Percentiles rank a stretch among this genome's conserved stretches.
Evolutionary conservation across 2,888 invertebrate genomes (phyloP).

Genomic region (Flexamia atlantica): DNA sequence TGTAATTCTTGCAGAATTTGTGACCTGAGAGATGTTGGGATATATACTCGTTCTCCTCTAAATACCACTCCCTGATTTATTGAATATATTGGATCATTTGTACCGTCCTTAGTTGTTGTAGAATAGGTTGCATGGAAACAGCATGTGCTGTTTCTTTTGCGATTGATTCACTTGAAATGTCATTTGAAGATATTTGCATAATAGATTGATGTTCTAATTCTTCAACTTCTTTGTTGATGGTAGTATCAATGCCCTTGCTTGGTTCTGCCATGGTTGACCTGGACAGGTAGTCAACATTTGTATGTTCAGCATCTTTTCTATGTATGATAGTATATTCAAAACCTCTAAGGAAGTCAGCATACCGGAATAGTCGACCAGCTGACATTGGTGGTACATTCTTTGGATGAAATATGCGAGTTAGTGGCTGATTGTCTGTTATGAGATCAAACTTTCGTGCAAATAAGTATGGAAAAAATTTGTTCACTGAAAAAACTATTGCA

Average conservation of each 20-base stretch:
- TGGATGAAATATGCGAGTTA: constrained; percentile 57
- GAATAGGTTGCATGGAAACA: constrained; percentile 55
- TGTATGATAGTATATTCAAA: not conserved
- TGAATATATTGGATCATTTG: not conserved
- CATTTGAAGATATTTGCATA: not conserved
- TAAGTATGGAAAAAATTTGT: not conserved
- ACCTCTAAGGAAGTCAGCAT: too few relatives aligned
- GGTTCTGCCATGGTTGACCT: constrained; percentile 28
- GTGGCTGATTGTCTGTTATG: constrained; percentile 63
- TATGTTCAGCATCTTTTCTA: not conserved
- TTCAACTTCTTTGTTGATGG: not conserved
- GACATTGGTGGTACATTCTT: too few relatives aligned
- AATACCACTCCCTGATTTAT: constrained; percentile 61
- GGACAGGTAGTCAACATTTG: constrained; percentile 32
- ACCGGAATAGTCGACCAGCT: too few relatives aligned
- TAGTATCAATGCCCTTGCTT: not conserved
- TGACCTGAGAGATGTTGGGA: constrained; percentile 64
- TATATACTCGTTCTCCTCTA: constrained; percentile 63
- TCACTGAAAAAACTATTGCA: constrained; percentile 13
- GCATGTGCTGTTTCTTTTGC: not conserved
- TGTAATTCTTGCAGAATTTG: constrained; percentile 69
- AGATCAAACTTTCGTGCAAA: constrained; percentile 56
- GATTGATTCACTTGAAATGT: not conserved
- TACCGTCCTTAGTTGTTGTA: not conserved
- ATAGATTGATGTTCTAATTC: not conserved